A percentile compares a stretch with the other conserved stretches of the same genome.
Evolutionary conservation across 2,113 vertebrate species (phyloP).

Genomic region (Antechinus flavipes): DNA sequence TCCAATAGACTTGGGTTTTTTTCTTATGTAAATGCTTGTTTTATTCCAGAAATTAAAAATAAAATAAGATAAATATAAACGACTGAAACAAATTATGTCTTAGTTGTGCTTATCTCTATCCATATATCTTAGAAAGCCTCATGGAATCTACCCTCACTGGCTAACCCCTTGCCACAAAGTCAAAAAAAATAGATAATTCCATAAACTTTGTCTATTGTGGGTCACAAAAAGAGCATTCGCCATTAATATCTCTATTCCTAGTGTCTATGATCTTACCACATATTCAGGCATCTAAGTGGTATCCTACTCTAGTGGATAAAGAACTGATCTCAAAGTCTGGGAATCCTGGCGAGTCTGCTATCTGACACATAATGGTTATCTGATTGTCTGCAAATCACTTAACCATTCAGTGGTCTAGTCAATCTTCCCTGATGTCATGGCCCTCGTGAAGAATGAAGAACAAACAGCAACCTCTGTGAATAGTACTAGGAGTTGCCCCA

Average conservation of each 20-base stretch:
- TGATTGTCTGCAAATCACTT: not conserved
- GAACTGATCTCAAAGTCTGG: not conserved
- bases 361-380: not conserved
- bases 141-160: not conserved
- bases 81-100: not conserved
- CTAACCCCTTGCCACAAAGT: not conserved
- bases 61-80: not conserved
- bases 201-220: slow-evolving; percentile 20
- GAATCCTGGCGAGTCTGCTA: not conserved
- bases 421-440: too few relatives aligned
- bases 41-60: too few relatives aligned
- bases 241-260: not conserved
- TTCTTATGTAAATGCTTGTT: too few relatives aligned
- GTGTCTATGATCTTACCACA: not conserved
- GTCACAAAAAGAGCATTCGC: not conserved
- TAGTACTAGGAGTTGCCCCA: too few relatives aligned
- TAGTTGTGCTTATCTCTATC: not conserved
- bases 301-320: not conserved
- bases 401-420: not conserved
- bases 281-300: not conserved
- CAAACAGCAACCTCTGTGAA: too few relatives aligned
- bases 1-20: too few relatives aligned
- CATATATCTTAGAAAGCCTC: not conserved
- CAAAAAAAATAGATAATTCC: not conserved
- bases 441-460: too few relatives aligned